Percentiles rank a stretch among this genome's conserved stretches.
Evolutionary conservation across 2,888 invertebrate species (phyloP).

Genomic region (Machimus atricapillus): DNA sequence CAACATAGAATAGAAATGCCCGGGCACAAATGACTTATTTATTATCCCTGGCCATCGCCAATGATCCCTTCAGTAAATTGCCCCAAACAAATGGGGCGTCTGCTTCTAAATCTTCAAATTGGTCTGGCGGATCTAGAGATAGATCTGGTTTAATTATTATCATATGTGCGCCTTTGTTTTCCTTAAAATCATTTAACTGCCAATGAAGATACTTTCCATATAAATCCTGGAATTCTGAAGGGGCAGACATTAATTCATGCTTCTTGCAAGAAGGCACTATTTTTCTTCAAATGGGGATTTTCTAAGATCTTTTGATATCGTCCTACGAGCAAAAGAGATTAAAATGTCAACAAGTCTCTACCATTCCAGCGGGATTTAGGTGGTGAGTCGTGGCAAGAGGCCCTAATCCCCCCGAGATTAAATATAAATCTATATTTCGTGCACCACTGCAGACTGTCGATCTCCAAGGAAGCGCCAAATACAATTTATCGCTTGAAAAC

Average conservation of each 20-base stretch:
- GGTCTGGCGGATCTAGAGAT: neutral
- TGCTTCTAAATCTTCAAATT: neutral
- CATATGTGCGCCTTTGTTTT: neutral
- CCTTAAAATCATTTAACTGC: neutral
- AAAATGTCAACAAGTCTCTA: slow-evolving; percentile 45
- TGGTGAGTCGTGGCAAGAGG: slow-evolving; percentile 41
- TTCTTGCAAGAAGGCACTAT: neutral
- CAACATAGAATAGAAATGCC: neutral
- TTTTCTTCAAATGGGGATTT: neutral
- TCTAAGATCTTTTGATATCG: slow-evolving; percentile 5
- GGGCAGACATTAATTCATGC: neutral
- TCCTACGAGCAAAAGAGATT: slow-evolving; percentile 39
- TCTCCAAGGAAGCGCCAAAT: neutral
- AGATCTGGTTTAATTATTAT: neutral
- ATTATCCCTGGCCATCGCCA: neutral
- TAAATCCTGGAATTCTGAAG: neutral
- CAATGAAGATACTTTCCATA: neutral
- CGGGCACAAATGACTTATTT: neutral
- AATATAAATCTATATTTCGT: slow-evolving; percentile 42
- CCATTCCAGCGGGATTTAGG: slow-evolving; percentile 40
- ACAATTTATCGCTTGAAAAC: slow-evolving; percentile 15
- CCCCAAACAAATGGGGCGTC: neutral
- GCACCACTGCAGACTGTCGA: neutral
- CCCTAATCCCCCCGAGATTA: slow-evolving; percentile 44
- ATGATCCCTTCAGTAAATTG: neutral